Percentiles rank a stretch among this genome's conserved stretches.
Evolutionary conservation across 1,140 invertebrate genomes (phyloP).

Genomic region (Cotesia vestalis): DNA sequence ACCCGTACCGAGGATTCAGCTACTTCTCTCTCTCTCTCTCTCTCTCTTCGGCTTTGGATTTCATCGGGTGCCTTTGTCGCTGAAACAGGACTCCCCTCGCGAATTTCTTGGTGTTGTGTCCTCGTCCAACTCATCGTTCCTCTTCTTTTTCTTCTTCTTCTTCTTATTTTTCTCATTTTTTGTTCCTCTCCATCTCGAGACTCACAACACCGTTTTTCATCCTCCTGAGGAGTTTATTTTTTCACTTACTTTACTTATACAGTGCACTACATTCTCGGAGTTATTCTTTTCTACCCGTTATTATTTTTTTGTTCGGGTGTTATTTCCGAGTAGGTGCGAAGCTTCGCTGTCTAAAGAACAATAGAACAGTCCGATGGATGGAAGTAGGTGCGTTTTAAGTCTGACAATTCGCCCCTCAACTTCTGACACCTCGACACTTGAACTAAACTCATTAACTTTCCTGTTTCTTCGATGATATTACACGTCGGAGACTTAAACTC

Average conservation of each 20-base stretch:
- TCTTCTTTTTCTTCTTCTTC: not conserved
- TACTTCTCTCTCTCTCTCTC: not conserved
- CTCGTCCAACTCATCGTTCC: not conserved
- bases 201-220: no score
- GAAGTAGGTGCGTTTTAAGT: slow-evolving; percentile 21
- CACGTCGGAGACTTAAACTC: not conserved
- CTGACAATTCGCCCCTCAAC: slow-evolving; percentile 22
- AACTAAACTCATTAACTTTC: slow-evolving; percentile 31
- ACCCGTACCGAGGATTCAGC: not conserved
- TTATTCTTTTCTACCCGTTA: not conserved
- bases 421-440: slow-evolving; percentile 19
- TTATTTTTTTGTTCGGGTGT: slow-evolving; percentile 19
- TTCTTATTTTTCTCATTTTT: slow-evolving; percentile 13
- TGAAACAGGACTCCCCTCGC: not conserved
- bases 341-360: slow-evolving; percentile 13
- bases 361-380: slow-evolving; percentile 13
- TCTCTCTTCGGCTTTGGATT: not conserved
- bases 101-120: not conserved
- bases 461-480: slow-evolving; percentile 25
- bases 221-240: no score
- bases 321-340: slow-evolving; percentile 20
- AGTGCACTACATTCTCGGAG: no score
- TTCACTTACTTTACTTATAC: not conserved
- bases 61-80: slow-evolving; percentile 16
- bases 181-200: not conserved